Conservation (phyloP, 1,140 invertebrate genomes). For the Pectinophora gossypiella region DNA sequence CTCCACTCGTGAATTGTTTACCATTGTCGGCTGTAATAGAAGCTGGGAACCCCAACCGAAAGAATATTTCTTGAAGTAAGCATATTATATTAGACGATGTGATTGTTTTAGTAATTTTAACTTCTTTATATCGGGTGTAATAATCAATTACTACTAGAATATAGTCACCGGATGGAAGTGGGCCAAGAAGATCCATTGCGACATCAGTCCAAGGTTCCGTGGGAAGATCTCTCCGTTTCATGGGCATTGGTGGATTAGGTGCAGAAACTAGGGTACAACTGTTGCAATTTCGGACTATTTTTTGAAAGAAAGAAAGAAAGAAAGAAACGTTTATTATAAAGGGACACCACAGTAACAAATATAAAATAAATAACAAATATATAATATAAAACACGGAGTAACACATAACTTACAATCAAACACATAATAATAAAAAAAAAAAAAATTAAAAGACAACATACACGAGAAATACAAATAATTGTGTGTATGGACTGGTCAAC, state of each 20-base stretch:
- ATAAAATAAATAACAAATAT: too few relatives aligned
- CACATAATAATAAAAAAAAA: too few relatives aligned
- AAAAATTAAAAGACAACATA: too few relatives aligned
- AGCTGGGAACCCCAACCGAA: conserved; percentile 13
- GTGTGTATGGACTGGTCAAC: too few relatives aligned
- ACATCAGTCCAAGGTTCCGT: conserved; percentile 20
- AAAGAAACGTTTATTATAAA: too few relatives aligned
- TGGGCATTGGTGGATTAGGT: too few relatives aligned
- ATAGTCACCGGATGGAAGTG: conserved; percentile 16
- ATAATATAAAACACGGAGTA: too few relatives aligned
- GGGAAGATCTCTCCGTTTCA: conserved; percentile 22
- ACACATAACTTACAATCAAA: too few relatives aligned
- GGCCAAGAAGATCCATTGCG: conserved; percentile 23
- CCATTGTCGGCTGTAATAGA: conserved; percentile 21
- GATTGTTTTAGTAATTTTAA: conserved; percentile 11
- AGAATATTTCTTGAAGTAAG: conserved; percentile 7
- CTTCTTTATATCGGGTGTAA: conserved; percentile 8
- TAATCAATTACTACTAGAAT: conserved; percentile 19
- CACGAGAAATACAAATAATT: too few relatives aligned
- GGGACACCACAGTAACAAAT: too few relatives aligned
- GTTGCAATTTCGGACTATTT: conserved; percentile 55
- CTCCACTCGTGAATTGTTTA: conserved; percentile 17
- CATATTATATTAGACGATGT: conserved; percentile 13
- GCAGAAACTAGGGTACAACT: conserved; percentile 48
- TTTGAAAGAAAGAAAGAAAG: too few relatives aligned